Base-by-base conservation (phyloP, 2,113 vertebrate species). In the Amphiprion percula region DNA sequence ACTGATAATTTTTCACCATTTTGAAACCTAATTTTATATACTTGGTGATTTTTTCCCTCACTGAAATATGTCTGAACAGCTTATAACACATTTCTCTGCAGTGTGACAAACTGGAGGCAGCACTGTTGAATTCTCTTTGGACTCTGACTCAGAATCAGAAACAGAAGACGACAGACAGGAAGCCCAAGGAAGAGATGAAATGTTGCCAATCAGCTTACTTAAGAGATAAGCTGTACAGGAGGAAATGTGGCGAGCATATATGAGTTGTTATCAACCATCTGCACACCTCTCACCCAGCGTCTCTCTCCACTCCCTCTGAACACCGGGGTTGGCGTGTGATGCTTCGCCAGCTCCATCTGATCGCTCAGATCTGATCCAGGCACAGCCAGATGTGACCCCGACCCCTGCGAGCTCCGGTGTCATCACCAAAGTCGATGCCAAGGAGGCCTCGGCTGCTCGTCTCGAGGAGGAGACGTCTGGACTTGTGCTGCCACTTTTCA, bases 351-450 rank as follows among this genome's bases (percentile, higher is more conserved):
- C 75, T 87, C 90, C 86, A 70, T 90, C 85, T 85, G 79, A 87
- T 80, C 75, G 80, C 83, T 73, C 85, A 62, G 73, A 88, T 90
- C 90, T 72, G 79, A 88, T 86, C 81, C 77, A 71, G 77, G 68
- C 65, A 41, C 61, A 64, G 81, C 88, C 90, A 94, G 90, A 90
- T 92, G 91, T 85, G 82, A 90, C 83, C 89, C 55, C 16, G 74
- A 83, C 82, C 87, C 84, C 74, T 14, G 58, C 41, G n/a, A 58
- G 56, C 26, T 23, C 12, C 17, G 71, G 79, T 83, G 79, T 91
- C 78, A 83, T 66, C 69, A 16, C 60, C 66, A 26, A 59, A 84
- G 71, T 78, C 23, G 4, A 12, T 68, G 82, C 82, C 85, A 80
- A 77, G 64, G 68, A 73, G 33, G 52, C 37, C 58, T 65, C 23